phyloP scores from a whole-genome alignment of 2,113 vertebrate species.

The Microcebus ravelobensis region DNA sequence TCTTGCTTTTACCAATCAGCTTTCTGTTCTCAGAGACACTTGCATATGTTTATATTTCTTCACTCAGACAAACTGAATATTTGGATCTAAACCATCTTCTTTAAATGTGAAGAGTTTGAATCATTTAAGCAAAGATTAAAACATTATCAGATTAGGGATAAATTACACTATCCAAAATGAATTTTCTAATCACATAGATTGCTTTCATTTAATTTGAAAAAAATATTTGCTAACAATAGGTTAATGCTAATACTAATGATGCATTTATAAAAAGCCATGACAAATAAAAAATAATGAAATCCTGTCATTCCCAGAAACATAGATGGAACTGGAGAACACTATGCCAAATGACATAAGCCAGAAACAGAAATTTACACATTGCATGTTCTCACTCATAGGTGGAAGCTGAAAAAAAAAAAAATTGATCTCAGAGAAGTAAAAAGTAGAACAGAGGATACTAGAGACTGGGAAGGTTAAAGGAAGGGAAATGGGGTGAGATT shows the following conservation, averaged over 20 bases:
- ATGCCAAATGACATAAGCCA: not conserved
- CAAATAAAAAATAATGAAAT: not conserved
- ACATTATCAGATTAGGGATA: not conserved
- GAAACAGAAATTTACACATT: not conserved
- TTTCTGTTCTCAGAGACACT: not conserved
- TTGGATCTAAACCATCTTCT: not conserved
- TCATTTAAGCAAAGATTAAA: conserved; percentile 25
- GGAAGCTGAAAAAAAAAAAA: not conserved
- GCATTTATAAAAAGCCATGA: not conserved
- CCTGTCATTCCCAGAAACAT: not conserved
- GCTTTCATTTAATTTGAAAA: conserved; percentile 1
- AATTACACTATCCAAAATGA: not conserved
- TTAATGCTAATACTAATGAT: not conserved
- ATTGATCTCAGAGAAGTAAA: not conserved
- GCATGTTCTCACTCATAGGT: not conserved
- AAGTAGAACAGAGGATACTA: not conserved
- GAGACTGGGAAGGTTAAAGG: not conserved
- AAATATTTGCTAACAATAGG: not conserved
- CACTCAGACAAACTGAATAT: not conserved
- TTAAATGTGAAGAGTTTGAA: conserved; percentile 30
- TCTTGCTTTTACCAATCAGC: not conserved
- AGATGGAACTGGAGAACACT: not conserved
- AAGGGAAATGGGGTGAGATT: not conserved
- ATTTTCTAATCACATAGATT: not conserved
- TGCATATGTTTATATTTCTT: not conserved